phyloP scores from a whole-genome alignment of 2,888 invertebrate species.

The Thereva nobilitata region DNA sequence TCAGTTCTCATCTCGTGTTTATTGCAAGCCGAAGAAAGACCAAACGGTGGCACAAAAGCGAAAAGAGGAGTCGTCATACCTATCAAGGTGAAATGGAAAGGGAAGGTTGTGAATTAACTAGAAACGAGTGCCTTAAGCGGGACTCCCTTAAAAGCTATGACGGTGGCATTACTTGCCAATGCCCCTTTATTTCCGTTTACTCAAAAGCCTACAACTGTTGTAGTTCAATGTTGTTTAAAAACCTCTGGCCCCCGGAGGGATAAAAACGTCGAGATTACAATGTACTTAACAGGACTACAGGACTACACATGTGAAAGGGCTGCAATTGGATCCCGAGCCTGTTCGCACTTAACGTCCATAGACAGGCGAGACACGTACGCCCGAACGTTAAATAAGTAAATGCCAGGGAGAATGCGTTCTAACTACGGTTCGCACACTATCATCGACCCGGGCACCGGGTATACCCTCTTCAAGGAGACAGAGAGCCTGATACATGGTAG shows the following conservation, averaged over 20 bases:
- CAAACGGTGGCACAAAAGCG: slow-evolving; percentile 20
- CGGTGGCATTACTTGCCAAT: slow-evolving; percentile 4
- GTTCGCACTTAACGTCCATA: slow-evolving; percentile 38
- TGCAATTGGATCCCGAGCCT: slow-evolving; percentile 27
- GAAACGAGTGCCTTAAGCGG: slow-evolving; percentile 2
- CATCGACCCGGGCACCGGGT: slow-evolving; percentile 1
- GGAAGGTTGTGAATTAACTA: slow-evolving; percentile 20
- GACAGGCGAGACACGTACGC: slow-evolving; percentile 39
- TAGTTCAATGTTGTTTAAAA: slow-evolving; percentile 16
- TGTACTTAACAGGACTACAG: slow-evolving; percentile 32
- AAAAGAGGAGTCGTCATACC: slow-evolving; percentile 14
- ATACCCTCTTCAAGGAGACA: slow-evolving; percentile 32
- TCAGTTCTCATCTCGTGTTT: slow-evolving; percentile 43
- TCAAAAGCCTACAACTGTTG: slow-evolving; percentile 20
- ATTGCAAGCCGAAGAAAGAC: slow-evolving; percentile 40
- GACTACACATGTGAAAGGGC: slow-evolving; percentile 14
- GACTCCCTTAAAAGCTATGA: slow-evolving; percentile 29
- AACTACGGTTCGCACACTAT: slow-evolving; percentile 30
- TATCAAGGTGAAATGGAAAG: slow-evolving; percentile 18
- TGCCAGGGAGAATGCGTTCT: slow-evolving; percentile 33
- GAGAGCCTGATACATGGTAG: slow-evolving; percentile 18
- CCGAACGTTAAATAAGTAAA: slow-evolving; percentile 40
- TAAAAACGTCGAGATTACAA: slow-evolving; percentile 34
- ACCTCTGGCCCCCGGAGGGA: slow-evolving; percentile 18
- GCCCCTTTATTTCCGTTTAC: background rate